Conservation (phyloP, 1,140 invertebrate species). For the Panagrolaimus sp. region DNA sequence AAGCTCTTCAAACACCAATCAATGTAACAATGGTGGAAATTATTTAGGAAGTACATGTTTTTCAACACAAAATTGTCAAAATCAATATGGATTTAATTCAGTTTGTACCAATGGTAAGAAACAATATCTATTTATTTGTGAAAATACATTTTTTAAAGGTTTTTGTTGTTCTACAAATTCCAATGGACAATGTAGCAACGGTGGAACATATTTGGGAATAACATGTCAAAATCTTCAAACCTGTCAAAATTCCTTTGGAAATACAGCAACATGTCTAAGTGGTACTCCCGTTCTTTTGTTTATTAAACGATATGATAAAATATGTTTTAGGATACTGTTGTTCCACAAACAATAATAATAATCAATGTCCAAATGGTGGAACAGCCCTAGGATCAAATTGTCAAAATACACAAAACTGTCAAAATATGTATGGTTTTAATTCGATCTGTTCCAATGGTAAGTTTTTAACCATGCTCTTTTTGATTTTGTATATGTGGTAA, state of each 20-base stretch:
- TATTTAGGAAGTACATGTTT: neutral
- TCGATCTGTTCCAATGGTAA: neutral
- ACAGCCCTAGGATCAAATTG: neutral
- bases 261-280: slow-evolving; percentile 2
- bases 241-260: neutral
- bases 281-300: neutral
- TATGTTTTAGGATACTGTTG: slow-evolving; percentile 2
- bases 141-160: neutral
- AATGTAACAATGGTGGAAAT: neutral
- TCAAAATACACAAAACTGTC: neutral
- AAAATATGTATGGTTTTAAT: neutral
- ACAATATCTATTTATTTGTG: neutral
- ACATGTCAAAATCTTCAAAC: slow-evolving; percentile 1
- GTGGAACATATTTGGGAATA: neutral
- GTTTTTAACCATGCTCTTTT: neutral
- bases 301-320: neutral
- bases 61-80: neutral
- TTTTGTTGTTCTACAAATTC: slow-evolving; percentile 4
- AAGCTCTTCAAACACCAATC: neutral
- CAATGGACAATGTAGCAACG: neutral
- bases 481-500: neutral
- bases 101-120: neutral
- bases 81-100: neutral
- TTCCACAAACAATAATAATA: neutral
- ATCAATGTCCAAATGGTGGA: neutral